Conservation (phyloP, 2,113 vertebrate genomes). For the Sorex araneus region DNA sequence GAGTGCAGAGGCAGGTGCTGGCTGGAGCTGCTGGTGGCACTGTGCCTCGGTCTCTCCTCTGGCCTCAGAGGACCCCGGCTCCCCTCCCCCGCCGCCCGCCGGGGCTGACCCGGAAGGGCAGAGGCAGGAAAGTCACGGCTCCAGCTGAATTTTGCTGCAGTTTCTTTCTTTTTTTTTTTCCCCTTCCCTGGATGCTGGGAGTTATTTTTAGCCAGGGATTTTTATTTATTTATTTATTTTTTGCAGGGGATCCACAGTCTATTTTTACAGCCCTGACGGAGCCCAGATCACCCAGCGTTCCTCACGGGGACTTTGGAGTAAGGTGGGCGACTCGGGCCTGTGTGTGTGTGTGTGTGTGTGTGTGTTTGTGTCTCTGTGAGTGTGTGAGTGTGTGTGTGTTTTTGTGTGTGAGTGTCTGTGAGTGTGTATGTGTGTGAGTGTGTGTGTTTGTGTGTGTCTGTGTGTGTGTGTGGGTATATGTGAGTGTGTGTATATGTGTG, state of each 20-base stretch:
- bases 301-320: constrained; percentile 4
- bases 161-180: constrained; percentile 81
- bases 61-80: constrained; percentile 23
- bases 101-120: constrained; percentile 51
- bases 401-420: no score
- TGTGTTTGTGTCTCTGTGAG: no score
- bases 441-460: no score
- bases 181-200: constrained; percentile 78
- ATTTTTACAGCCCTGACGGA: constrained; percentile 78
- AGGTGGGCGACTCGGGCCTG: not conserved
- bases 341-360: no score
- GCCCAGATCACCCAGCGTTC: constrained; percentile 59
- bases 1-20: not conserved
- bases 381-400: no score
- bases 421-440: no score
- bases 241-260: constrained; percentile 81
- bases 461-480: no score
- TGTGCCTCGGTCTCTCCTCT: accelerated
- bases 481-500: no score
- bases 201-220: constrained; percentile 79
- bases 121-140: constrained; percentile 67
- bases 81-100: accelerated
- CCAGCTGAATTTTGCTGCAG: constrained; percentile 80
- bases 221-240: constrained; percentile 62
- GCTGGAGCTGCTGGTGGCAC: accelerated